A percentile compares a stretch with the other conserved stretches of the same genome.
Conservation (phyloP, 2,888 invertebrate genomes). For the Drepanosiphum platanoidis region DNA sequence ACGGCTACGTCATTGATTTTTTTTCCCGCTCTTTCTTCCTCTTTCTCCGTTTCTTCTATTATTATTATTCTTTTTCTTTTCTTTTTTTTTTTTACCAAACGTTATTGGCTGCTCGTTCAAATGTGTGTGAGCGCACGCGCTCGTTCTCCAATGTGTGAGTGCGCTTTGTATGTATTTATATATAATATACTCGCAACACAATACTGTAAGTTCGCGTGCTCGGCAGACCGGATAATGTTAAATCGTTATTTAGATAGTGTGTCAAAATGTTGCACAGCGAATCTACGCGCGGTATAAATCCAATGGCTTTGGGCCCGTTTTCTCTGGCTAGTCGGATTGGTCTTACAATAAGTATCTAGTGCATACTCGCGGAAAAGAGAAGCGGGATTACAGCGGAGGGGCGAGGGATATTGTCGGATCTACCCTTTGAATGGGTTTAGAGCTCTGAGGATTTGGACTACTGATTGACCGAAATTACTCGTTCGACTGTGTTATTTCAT, state of each 20-base stretch:
- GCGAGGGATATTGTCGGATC: slow-evolving; percentile 11
- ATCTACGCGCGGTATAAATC: slow-evolving; percentile 34
- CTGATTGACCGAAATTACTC: slow-evolving; percentile 60
- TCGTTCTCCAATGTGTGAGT: neutral
- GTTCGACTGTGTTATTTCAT: slow-evolving; percentile 48
- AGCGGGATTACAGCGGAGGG: neutral
- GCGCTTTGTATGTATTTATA: neutral
- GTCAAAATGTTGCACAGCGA: slow-evolving; percentile 42
- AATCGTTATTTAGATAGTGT: slow-evolving; percentile 56
- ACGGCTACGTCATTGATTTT: slow-evolving; percentile 43
- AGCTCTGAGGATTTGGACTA: slow-evolving; percentile 47
- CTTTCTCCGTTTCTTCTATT: neutral
- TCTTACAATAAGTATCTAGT: slow-evolving; percentile 30
- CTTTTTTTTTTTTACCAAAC: neutral
- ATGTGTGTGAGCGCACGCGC: neutral
- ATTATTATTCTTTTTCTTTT: too few species aligned
- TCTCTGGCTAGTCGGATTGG: slow-evolving; percentile 36
- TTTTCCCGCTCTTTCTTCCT: neutral
- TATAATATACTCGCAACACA: neutral
- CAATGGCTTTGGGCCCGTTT: slow-evolving; percentile 38
- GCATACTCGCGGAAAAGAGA: neutral
- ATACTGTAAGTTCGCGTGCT: slow-evolving; percentile 13
- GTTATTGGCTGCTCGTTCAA: slow-evolving; percentile 30
- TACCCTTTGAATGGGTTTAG: slow-evolving; percentile 45
- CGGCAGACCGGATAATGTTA: slow-evolving; percentile 47